These are phyloP conservation scores for Rhaphigaster nebulosa DNA, from an alignment of 2,888 invertebrate genomes.

Conservation along the genomic window DNA sequence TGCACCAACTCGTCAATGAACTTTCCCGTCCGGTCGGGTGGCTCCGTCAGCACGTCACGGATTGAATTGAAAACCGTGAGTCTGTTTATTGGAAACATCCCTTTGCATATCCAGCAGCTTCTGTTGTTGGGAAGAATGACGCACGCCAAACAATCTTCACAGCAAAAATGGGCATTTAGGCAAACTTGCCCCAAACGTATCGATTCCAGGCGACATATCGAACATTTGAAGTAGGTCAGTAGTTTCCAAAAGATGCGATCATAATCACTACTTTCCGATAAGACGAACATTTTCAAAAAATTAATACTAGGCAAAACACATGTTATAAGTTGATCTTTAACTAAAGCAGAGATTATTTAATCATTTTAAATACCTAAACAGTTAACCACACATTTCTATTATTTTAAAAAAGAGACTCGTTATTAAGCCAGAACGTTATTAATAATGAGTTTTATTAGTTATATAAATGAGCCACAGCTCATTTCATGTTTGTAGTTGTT, in stretches of 20 bases:
- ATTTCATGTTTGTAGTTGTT: not conserved
- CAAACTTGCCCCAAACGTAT: conserved; percentile 6
- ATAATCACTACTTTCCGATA: conserved; percentile 28
- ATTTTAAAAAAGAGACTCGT: not conserved
- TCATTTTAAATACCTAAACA: not conserved
- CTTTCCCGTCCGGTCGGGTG: not conserved
- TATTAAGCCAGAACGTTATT: too few relatives aligned
- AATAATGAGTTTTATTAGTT: not conserved
- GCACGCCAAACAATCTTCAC: not conserved
- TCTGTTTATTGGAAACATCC: not conserved
- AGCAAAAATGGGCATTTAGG: not conserved
- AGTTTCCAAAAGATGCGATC: not conserved
- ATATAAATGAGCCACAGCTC: not conserved
- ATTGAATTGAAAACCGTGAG: not conserved
- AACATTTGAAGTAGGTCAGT: not conserved
- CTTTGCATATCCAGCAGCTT: not conserved
- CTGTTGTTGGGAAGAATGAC: not conserved
- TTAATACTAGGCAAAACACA: not conserved
- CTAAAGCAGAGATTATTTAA: not conserved
- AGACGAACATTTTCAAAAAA: conserved; percentile 13
- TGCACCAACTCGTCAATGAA: not conserved
- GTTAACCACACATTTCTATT: not conserved
- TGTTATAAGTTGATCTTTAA: not conserved
- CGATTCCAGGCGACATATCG: not conserved
- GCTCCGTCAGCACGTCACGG: not conserved